Evolutionary conservation across 2,888 invertebrate species (phyloP), one percentile per base, ranked within the genome.

Genomic region (Chymomyza procnemis): DNA sequence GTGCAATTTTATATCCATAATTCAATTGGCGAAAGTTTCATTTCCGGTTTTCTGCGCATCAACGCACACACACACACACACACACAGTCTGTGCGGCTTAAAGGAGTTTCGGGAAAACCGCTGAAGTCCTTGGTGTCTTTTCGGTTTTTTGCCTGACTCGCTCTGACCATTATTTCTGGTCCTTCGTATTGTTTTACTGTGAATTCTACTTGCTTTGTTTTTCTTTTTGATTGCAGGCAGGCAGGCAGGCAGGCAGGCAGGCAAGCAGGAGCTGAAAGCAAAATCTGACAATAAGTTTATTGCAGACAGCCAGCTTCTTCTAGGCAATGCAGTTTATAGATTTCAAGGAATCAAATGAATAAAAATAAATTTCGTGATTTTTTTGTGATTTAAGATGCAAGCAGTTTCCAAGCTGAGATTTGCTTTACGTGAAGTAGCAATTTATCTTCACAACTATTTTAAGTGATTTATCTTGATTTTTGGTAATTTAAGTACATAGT

Each of bases 11-110:
- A 62, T 73, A 71, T 66, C 66, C 69, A 74, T 80, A 78, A 78
- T 76, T 79, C 71, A 78, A 79, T 78, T 78, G 76, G 67, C 63
- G 71, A 75, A 76, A 73, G 67, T 76, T 73, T 73, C 66, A 72
- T 69, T 74, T 74, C 70, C 75, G 69, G 50, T 63, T 68, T 68
- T 60, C 58, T 67, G 64, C 67, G 67, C 66, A 70, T 61, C 69
- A 64, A 16, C 48, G 62, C 46, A 68, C 61, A 62, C 19, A 19
- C 61, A 22, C 47, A 26, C 26, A 57, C 41, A 59, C 50, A 60
- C 34, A 41, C 34, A 41, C 34, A 34, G 12, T 2, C 9, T 41
- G 34, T 8, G 26, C 8, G 26, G 26, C 6, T 26, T 26, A 41
- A 41, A 12, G 34, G 34, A 41, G 34, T 41, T 41, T 41, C 12